Evolutionary conservation across 2,113 vertebrate species (phyloP).

Genomic region (Ctenodactylus gundi): DNA sequence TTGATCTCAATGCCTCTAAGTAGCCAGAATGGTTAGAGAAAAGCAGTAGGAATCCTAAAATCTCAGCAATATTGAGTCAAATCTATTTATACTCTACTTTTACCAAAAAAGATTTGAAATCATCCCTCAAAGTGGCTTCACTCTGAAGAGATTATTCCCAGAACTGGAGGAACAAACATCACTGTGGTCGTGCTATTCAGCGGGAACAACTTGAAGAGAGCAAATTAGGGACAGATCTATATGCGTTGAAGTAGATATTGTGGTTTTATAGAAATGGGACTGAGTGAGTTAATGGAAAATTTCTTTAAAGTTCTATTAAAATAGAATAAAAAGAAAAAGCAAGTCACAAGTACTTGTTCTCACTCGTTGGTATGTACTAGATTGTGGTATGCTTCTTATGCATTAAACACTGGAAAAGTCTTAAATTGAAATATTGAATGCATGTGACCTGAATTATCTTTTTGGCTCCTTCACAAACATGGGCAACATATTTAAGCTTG

Average conservation of each 20-base stretch:
- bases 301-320: background rate
- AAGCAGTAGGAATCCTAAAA: slow-evolving; percentile 13
- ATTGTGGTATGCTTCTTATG: background rate
- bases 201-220: background rate
- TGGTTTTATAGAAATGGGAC: background rate
- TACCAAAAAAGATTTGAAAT: slow-evolving; percentile 10
- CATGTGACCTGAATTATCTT: background rate
- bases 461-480: background rate
- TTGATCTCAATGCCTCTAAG: slow-evolving; percentile 7
- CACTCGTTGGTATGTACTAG: background rate
- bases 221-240: background rate
- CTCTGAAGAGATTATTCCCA: slow-evolving; percentile 21
- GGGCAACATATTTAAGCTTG: background rate
- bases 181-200: background rate
- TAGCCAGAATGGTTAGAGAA: background rate
- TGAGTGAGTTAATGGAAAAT: background rate
- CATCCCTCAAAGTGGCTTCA: background rate
- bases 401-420: background rate
- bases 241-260: background rate
- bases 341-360: background rate
- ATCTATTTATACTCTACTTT: slow-evolving; percentile 33
- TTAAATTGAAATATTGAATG: background rate
- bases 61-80: background rate
- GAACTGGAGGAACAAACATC: background rate
- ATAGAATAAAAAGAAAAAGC: background rate